These are phyloP conservation scores for Zaprionus tsacasi DNA, from an alignment of 1,140 invertebrate genomes.

Conservation along the genomic window DNA sequence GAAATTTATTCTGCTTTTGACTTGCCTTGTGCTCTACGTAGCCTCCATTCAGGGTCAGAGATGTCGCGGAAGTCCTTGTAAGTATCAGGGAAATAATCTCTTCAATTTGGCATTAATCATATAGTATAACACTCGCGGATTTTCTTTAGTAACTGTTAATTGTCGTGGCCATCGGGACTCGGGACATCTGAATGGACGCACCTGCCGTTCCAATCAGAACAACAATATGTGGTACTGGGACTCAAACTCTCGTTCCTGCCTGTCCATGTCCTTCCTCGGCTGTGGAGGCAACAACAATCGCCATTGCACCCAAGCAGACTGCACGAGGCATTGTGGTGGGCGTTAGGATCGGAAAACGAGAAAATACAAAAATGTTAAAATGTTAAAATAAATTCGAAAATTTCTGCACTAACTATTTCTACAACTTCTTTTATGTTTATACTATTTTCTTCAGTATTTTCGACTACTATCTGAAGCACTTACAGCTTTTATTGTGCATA, in stretches of 20 bases:
- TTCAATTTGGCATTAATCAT: not conserved
- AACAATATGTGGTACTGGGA: conserved; percentile 20
- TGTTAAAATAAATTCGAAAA: not conserved
- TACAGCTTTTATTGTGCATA: not conserved
- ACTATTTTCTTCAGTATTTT: not conserved
- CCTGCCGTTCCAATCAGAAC: not conserved
- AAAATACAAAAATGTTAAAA: not conserved
- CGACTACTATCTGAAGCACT: not conserved
- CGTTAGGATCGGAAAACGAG: not conserved
- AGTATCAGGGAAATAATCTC: not conserved
- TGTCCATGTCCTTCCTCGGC: conserved; percentile 3
- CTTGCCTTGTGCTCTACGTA: conserved; percentile 1
- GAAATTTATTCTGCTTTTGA: conserved; percentile 12
- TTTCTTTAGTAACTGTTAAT: not conserved
- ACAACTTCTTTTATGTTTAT: not conserved
- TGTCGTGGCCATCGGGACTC: not conserved
- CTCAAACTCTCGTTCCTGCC: not conserved
- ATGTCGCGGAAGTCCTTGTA: conserved; percentile 6
- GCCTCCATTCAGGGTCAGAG: not conserved
- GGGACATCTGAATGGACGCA: conserved; percentile 1
- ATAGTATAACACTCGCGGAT: not conserved
- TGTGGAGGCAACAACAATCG: conserved; percentile 24
- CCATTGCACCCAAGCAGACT: not conserved
- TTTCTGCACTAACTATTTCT: no score
- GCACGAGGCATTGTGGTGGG: not conserved